Evolutionary conservation across 2,888 invertebrate genomes (phyloP).

Genomic region (Acronicta alni): DNA sequence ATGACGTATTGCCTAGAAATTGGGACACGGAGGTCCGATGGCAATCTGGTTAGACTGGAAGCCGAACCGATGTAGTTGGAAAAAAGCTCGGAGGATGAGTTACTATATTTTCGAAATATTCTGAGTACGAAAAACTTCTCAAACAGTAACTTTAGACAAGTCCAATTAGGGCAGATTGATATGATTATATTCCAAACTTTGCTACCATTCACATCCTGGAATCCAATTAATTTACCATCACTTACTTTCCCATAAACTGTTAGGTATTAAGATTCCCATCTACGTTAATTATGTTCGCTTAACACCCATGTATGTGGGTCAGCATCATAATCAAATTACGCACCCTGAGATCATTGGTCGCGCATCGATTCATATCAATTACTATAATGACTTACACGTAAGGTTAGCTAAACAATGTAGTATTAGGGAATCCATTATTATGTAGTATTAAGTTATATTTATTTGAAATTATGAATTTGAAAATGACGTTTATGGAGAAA

Average conservation of each 20-base stretch:
- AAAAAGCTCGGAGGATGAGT: too few relatives aligned
- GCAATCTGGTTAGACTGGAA: too few relatives aligned
- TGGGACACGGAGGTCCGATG: too few relatives aligned
- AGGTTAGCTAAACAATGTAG: slow-evolving; percentile 2
- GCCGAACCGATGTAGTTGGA: too few relatives aligned
- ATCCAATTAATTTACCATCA: slow-evolving; percentile 22
- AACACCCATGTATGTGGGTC: slow-evolving; percentile 14
- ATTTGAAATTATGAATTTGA: too few relatives aligned
- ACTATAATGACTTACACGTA: slow-evolving; percentile 33
- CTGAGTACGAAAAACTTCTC: too few relatives aligned
- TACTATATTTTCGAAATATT: too few relatives aligned
- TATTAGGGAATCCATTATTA: too few relatives aligned
- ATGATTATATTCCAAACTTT: not conserved
- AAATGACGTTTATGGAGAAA: too few relatives aligned
- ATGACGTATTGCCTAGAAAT: too few relatives aligned
- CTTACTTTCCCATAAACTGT: slow-evolving; percentile 26
- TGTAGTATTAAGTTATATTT: too few relatives aligned
- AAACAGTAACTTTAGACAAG: not conserved
- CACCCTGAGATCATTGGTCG: slow-evolving; percentile 21
- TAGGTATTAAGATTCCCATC: slow-evolving; percentile 37
- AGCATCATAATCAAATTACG: slow-evolving; percentile 42
- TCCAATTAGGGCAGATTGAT: not conserved
- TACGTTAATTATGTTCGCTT: slow-evolving; percentile 41
- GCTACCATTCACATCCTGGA: not conserved
- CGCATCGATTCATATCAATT: slow-evolving; percentile 49